Base-by-base conservation (phyloP, 2,797 vertebrate genomes). In the Sciurus carolinensis region DNA sequence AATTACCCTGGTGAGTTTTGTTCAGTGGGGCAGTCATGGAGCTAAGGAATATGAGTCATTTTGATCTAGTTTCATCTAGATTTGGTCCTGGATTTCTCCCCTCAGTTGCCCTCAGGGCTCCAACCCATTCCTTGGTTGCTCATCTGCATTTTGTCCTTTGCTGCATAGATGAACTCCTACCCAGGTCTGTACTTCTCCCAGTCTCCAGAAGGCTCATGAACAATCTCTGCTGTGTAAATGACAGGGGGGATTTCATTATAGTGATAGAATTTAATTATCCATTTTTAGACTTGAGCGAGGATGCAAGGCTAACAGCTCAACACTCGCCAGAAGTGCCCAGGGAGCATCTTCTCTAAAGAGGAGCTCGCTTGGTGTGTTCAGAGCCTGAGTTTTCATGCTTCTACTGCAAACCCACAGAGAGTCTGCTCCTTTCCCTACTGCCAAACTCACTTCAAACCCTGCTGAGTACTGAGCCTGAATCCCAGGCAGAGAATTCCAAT, bases 251-350 rank as follows among this genome's bases (percentile, higher is more conserved):
- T 96, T 96, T 98, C 95, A 98, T 97, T 98, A 96, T 96, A 85
- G 90, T 0, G 57, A 96, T 66, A 69, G 95, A 90, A 98, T 97
- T 96, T 97, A 97, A 97, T 98, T 98, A 97, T 96, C 95, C 90
- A 76, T 84, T 97, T 97, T 97, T 90, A 97, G 95, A 96, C 96
- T 69, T 77, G 90, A 97, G 82, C 0, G 1, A 85, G 90, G 88
- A 95, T 47, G 62, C 33, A 44, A 96, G 96, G 90, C 95, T 96
- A 92, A 95, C 82, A 96, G 95, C 93, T 93, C 87, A 73, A 80
- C 91, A 72, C 91, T 96, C 3, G 6, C 88, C 96, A 66, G 87
- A 87, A 95, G 95, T 14, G 22, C 94, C 94, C 0, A 0, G 95
- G 96, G 95, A 94, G 83, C n/a, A 52, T 90, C 92, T 96, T 96